phyloP scores from a whole-genome alignment of 2,888 invertebrate genomes.

The Athetis lepigone region DNA sequence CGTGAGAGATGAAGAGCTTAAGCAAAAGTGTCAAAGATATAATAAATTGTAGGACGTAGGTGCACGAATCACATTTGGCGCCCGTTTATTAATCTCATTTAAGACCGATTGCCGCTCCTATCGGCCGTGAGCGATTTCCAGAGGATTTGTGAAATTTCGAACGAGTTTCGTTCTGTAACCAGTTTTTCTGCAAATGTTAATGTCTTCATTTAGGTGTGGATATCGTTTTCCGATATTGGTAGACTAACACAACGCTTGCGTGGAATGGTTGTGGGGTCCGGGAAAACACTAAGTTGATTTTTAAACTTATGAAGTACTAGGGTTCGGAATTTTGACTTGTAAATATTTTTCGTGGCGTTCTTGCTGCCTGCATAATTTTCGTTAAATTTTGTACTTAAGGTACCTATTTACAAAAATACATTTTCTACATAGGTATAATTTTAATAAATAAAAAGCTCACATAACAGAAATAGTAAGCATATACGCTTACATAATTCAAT shows the following conservation, averaged over 20 bases:
- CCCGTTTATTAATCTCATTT: slow-evolving; percentile 78
- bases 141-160: slow-evolving; percentile 66
- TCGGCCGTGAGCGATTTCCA: slow-evolving; percentile 70
- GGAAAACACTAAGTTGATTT: slow-evolving; percentile 19
- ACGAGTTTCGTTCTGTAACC: slow-evolving; percentile 58
- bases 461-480: neutral
- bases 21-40: slow-evolving; percentile 36
- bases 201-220: slow-evolving; percentile 61
- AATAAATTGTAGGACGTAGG: slow-evolving; percentile 48
- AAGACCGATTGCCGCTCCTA: slow-evolving; percentile 73
- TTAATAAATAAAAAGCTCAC: too few relatives aligned
- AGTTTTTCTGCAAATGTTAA: slow-evolving; percentile 65
- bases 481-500: neutral
- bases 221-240: slow-evolving; percentile 68
- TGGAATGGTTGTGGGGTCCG: slow-evolving; percentile 9
- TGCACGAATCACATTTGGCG: slow-evolving; percentile 66
- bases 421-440: too few relatives aligned
- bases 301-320: neutral
- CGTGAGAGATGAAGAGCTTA: neutral
- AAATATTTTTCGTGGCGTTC: neutral
- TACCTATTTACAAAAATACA: too few relatives aligned
- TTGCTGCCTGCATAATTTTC: neutral
- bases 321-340: neutral
- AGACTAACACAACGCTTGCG: slow-evolving; percentile 18
- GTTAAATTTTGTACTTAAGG: neutral